Evolutionary conservation across 2,888 invertebrate species (phyloP), one percentile per base, ranked within the genome.

Genomic region (Phoenoteleia sp.): DNA sequence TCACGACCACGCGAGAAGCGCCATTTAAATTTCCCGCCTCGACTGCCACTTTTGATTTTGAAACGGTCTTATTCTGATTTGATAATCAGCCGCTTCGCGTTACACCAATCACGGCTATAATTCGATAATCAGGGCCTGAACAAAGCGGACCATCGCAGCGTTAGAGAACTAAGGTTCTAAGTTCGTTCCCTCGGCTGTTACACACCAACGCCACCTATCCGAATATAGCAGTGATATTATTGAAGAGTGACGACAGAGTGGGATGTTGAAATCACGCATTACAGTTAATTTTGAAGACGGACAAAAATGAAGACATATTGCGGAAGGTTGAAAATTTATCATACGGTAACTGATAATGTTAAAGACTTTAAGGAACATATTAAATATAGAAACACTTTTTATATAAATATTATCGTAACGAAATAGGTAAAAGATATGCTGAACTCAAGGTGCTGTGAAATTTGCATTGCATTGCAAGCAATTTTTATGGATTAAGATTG

Each of bases 391-490:
- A 52, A 77, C 83, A 83, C 77, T 83, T 83, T 83, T 83, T 83
- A 83, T 83, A 83, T 72, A 83, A 77, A 83, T 83, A 83, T 83
- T 83, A 82, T 77, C 45, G 56, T 83, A 83, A 83, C 83, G 83
- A 83, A 83, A 77, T 83, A 83, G 77, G 62, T 83, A 83, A 77
- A 77, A 66, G 62, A 72, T 77, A 76, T 76, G 81, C 75, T 80
- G 76, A 83, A 83, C 77, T 83, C 83, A 83, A 77, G 83, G 83
- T 83, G 83, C 83, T 83, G 83, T 83, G 83, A 84, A 84, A 84
- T 84, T 79, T 79, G 79, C 79, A 79, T 77, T 83, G 82, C 66
- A 62, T 77, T 82, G 83, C 77, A 83, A 79, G 79, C 79, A 84
- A 79, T 79, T 84, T 84, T 84, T 84, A 84, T 79, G 83, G 83